Evolutionary conservation across 2,797 vertebrate genomes (phyloP).

Genomic region (Numenius phaeopus): DNA sequence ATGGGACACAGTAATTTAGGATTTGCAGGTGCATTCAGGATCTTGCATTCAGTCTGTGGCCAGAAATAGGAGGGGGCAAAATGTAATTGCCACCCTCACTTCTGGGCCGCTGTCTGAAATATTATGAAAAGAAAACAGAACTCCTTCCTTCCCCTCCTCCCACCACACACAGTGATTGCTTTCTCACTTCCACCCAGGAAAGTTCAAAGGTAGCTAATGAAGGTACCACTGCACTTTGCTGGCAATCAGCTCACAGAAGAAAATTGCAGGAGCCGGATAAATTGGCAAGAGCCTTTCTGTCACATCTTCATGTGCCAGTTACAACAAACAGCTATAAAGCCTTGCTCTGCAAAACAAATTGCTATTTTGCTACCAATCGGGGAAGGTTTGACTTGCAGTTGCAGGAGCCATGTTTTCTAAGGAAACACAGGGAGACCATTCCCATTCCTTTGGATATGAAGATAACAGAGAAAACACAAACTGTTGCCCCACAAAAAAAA

Average conservation of each 20-base stretch:
- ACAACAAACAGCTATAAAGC: background rate
- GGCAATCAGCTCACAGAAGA: background rate
- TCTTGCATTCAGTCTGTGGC: background rate
- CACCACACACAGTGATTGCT: background rate
- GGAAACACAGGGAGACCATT: background rate
- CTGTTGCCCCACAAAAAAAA: fast-evolving
- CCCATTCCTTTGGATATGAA: background rate
- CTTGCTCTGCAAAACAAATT: slow-evolving; percentile 10
- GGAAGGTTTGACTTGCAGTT: background rate
- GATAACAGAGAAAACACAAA: background rate
- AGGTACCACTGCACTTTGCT: background rate
- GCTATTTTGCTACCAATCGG: background rate
- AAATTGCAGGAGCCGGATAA: background rate
- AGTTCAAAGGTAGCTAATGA: slow-evolving; percentile 2
- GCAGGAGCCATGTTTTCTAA: background rate
- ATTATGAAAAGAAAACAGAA: background rate
- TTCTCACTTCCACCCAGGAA: background rate
- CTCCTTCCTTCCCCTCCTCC: background rate
- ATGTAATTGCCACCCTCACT: background rate
- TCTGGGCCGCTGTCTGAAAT: background rate
- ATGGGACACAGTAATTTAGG: background rate
- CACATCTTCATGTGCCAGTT: background rate
- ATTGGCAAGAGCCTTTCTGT: background rate
- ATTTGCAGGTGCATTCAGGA: background rate
- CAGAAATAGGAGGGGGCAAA: background rate